Conservation (phyloP, 2,113 vertebrate species). For the Ptilonorhynchus violaceus region DNA sequence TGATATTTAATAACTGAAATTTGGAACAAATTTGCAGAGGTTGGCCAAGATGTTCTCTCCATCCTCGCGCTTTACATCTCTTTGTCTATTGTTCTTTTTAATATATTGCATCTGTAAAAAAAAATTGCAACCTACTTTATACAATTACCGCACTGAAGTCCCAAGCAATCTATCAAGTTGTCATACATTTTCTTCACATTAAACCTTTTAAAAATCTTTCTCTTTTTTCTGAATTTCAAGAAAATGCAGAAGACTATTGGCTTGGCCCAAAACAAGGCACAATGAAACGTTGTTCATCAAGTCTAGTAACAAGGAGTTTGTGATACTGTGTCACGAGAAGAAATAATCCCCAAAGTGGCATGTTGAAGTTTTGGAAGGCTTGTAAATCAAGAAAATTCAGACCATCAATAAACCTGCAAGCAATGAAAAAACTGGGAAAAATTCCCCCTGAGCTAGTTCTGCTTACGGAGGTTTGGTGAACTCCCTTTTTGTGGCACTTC, state of each 20-base stretch:
- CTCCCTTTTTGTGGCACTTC: neutral
- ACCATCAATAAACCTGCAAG: neutral
- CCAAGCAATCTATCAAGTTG: slow-evolving; percentile 46
- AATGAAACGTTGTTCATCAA: neutral
- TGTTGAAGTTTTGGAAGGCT: neutral
- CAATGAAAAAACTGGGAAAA: neutral
- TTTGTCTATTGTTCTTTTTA: slow-evolving; percentile 45
- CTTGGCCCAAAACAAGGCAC: neutral
- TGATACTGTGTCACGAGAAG: neutral
- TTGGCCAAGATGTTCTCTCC: neutral
- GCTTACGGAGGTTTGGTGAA: neutral
- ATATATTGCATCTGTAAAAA: slow-evolving; percentile 1
- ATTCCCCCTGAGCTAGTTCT: neutral
- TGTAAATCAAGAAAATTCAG: neutral
- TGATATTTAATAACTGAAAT: slow-evolving; percentile 21
- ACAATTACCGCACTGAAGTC: slow-evolving; percentile 33
- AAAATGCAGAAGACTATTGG: slow-evolving; percentile 30
- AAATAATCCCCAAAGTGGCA: neutral
- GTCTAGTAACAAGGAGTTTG: neutral
- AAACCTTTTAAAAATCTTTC: neutral
- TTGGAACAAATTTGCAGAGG: neutral
- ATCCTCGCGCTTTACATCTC: neutral
- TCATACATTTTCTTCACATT: slow-evolving; percentile 19
- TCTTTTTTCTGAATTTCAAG: neutral
- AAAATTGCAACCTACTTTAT: slow-evolving; percentile 16